Conservation (phyloP, 2,797 vertebrate species). For the Phataginus tetradactyla region DNA sequence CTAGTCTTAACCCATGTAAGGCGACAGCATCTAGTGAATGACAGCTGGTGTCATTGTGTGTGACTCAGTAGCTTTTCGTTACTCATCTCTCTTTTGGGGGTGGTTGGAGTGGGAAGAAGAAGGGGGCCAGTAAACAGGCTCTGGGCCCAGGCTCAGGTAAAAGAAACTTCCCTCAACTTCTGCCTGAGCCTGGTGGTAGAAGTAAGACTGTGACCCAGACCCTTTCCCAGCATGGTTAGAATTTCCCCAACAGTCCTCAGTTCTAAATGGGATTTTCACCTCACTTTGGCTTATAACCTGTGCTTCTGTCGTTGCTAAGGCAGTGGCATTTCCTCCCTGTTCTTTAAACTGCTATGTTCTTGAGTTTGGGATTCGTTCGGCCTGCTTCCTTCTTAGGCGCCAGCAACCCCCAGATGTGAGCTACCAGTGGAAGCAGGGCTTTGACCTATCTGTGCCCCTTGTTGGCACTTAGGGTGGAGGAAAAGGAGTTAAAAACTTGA, state of each 20-base stretch:
- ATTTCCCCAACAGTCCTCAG: not conserved
- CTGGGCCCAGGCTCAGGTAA: not conserved
- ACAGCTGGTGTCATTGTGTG: conserved; percentile 9
- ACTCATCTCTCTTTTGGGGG: not conserved
- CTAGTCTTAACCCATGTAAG: conserved; percentile 50
- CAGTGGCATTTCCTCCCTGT: not conserved
- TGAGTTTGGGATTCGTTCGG: not conserved
- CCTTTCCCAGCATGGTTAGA: not conserved
- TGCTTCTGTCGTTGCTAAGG: not conserved
- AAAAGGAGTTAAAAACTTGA: not conserved
- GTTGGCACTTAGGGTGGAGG: not conserved
- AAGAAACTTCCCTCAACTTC: conserved; percentile 6
- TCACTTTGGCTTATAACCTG: not conserved
- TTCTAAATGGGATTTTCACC: not conserved
- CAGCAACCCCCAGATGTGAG: not conserved
- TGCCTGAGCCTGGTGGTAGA: not conserved
- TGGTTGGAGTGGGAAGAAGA: conserved; percentile 40
- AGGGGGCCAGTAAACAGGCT: conserved; percentile 35
- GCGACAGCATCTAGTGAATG: conserved; percentile 23
- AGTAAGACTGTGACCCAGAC: not conserved
- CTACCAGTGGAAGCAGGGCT: not conserved
- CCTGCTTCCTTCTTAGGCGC: not conserved
- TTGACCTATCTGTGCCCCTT: not conserved
- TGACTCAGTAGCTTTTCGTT: conserved; percentile 64
- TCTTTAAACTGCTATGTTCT: conserved; percentile 12